These are phyloP conservation scores for Drosophila neutralis DNA, from an alignment of 2,888 invertebrate genomes.

Conservation along the genomic window DNA sequence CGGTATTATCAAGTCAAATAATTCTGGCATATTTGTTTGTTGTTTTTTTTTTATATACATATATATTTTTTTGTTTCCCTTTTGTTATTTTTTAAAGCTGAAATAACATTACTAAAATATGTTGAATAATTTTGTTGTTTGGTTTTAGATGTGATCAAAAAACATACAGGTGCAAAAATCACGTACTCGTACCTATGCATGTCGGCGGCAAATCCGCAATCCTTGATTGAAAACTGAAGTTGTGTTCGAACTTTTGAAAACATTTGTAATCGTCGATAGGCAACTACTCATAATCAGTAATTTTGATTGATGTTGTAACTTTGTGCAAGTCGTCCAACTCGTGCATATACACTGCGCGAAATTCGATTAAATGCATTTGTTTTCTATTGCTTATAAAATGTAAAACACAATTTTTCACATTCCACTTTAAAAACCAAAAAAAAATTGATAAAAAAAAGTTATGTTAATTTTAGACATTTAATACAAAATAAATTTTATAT, in stretches of 20 bases:
- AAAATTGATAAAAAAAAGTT: too few species aligned
- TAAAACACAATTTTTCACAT: too few species aligned
- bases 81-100: slow-evolving; percentile 19
- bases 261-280: slow-evolving; percentile 26
- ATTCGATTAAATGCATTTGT: too few species aligned
- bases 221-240: background rate
- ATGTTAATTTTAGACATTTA: too few species aligned
- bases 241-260: slow-evolving; percentile 12
- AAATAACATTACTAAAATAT: slow-evolving; percentile 12
- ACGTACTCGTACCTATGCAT: slow-evolving; percentile 33
- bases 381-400: too few species aligned
- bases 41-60: slow-evolving; percentile 4
- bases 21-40: slow-evolving; percentile 14
- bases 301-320: slow-evolving; percentile 47
- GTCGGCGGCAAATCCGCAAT: slow-evolving; percentile 13
- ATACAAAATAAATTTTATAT: too few species aligned
- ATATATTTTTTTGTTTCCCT: background rate
- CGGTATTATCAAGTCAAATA: slow-evolving; percentile 35
- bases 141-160: background rate
- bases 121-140: slow-evolving; percentile 20
- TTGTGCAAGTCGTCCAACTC: slow-evolving; percentile 27
- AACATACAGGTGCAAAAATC: slow-evolving; percentile 20
- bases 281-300: slow-evolving; percentile 21
- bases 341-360: slow-evolving; percentile 9
- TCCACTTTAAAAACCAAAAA: too few species aligned